These are phyloP conservation scores for Trididemnum miniatum DNA, from an alignment of 23 tunicate genomes.

Conservation along the genomic window DNA sequence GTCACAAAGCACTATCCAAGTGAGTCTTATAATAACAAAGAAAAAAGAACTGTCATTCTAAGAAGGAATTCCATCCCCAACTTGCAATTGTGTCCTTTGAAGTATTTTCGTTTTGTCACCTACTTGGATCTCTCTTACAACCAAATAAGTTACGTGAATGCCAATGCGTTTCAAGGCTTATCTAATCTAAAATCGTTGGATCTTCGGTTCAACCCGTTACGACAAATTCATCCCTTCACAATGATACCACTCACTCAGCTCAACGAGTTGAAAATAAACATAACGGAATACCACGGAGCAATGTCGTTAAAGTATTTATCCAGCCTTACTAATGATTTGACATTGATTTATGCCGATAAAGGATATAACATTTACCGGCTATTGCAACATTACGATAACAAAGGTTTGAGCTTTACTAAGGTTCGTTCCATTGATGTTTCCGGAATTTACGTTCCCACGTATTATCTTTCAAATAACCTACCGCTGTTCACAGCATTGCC, in stretches of 20 bases:
- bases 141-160: constrained; percentile 3
- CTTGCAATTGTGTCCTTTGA: background rate
- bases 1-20: background rate
- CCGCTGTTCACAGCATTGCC: constrained; percentile 13
- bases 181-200: background rate
- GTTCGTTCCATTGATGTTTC: constrained; percentile 20
- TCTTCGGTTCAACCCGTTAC: constrained; percentile 31
- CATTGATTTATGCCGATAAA: background rate
- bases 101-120: background rate
- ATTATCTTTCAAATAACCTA: background rate
- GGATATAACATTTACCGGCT: background rate
- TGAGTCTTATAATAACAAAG: background rate
- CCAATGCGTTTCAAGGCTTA: background rate
- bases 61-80: background rate
- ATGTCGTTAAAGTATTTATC: constrained; percentile 5
- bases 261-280: background rate
- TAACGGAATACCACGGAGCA: background rate
- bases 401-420: background rate
- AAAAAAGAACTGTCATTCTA: background rate
- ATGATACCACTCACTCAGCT: background rate
- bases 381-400: background rate
- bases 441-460: background rate
- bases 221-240: background rate
- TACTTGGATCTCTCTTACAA: constrained; percentile 22
- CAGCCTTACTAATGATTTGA: background rate